Evolutionary conservation across 2,113 vertebrate species (phyloP).

Genomic region (Guaruba guarouba): DNA sequence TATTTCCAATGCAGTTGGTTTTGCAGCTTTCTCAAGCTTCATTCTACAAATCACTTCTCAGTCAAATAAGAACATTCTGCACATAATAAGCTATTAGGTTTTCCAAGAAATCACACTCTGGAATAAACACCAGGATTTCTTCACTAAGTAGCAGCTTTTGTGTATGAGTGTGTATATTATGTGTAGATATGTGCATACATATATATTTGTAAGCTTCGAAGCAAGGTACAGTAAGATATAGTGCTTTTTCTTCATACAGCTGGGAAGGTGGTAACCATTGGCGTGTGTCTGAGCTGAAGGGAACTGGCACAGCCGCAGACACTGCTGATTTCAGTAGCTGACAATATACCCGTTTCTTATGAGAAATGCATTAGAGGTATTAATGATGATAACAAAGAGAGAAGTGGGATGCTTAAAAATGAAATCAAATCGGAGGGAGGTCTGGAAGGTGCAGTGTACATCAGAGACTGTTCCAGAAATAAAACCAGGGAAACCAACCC

Average conservation of each 20-base stretch:
- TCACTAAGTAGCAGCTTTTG: neutral
- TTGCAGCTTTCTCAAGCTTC: neutral
- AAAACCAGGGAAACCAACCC: neutral
- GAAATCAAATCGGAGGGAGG: neutral
- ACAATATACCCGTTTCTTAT: neutral
- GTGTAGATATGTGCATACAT: neutral
- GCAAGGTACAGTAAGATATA: neutral
- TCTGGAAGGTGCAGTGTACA: neutral
- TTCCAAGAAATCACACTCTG: neutral
- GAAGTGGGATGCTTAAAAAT: neutral
- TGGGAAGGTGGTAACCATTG: neutral
- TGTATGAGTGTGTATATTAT: neutral
- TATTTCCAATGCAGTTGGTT: neutral
- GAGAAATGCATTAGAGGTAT: neutral
- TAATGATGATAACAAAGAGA: slow-evolving; percentile 13
- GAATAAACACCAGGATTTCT: neutral
- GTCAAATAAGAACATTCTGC: neutral
- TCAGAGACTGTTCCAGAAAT: neutral
- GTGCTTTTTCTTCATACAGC: neutral
- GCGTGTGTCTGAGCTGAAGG: neutral
- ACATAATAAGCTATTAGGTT: neutral
- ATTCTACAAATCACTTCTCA: neutral
- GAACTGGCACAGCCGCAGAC: neutral
- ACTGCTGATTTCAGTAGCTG: neutral
- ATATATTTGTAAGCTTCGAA: neutral